Base-by-base conservation (phyloP, 2,888 invertebrate genomes). In the Nemotelus pantherinus region DNA sequence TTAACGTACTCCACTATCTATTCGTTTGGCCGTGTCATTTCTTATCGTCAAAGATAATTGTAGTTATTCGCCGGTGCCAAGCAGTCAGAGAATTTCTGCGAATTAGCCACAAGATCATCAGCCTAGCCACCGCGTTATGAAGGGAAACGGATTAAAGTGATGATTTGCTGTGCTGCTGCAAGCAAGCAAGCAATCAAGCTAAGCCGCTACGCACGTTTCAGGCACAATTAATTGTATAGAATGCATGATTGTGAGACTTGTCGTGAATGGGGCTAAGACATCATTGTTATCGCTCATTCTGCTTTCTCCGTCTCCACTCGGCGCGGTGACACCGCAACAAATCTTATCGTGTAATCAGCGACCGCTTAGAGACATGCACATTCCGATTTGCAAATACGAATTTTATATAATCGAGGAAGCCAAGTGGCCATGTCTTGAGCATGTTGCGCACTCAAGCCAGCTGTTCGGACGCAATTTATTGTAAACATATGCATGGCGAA, bases 321-420 rank as follows among this genome's bases (percentile, higher is more conserved):
- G 6, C n/a, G 68, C 50, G 41, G 2, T 10, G n/a, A 55, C 53
- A n/a, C 7, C 63, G 53, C 70, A 44, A 44, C 70, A 53, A 43
- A 70, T 53, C 70, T 70, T 41, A 70, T 65, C 65, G 47, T n/a
- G 65, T 41, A 65, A 65, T 70, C 70, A 70, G 55, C 55, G 43
- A 70, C 55, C 43, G 55, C 70, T 70, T 53, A 47, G 70, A 39
- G 53, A 67, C 70, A 70, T 70, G 53, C 70, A 70, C 55, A 44
- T n/a, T 39, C 43, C 10, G 55, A 43, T 47, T 70, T 53, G 70
- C 70, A 70, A 70, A 70, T 53, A 70, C 43, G 70, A 70, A 43
- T 55, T 70, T 70, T 70, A 70, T 70, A 10, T 70, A 70, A 70
- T 47, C 7, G 39, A 6, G 25, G 25, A 43, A 65, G 65, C 2